Evolutionary conservation across 2,888 invertebrate genomes (phyloP).

Genomic region (Limnephilus auricula): DNA sequence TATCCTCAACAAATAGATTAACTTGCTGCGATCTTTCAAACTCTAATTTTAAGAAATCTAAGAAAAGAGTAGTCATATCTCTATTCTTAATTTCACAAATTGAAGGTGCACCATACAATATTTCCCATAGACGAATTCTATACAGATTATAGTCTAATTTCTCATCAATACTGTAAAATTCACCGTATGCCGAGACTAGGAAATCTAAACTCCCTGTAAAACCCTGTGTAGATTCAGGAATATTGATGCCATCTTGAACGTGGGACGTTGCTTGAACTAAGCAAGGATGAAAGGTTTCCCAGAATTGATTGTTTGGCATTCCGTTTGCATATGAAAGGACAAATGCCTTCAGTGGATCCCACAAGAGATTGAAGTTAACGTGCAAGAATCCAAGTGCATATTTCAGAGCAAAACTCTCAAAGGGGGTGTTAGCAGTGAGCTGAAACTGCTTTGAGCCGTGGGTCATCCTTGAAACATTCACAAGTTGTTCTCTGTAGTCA

Average conservation of each 20-base stretch:
- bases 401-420: constrained; percentile 82
- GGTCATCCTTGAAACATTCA: constrained; percentile 85
- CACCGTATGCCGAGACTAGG: constrained; percentile 71
- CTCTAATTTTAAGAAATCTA: constrained; percentile 86
- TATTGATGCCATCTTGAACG: constrained; percentile 72
- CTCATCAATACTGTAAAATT: constrained; percentile 74
- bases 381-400: constrained; percentile 90
- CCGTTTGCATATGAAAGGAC: constrained; percentile 86
- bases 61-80: constrained; percentile 87
- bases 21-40: constrained; percentile 72
- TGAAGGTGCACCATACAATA: constrained; percentile 84
- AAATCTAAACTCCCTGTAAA: constrained; percentile 70
- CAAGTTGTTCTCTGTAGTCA: constrained; percentile 88
- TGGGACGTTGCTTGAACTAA: constrained; percentile 77
- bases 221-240: constrained; percentile 72
- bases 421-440: constrained; percentile 78
- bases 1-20: constrained; percentile 70
- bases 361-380: constrained; percentile 91
- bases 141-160: constrained; percentile 87
- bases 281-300: constrained; percentile 82
- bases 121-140: constrained; percentile 88
- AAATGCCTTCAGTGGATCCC: constrained; percentile 89
- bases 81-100: constrained; percentile 89
- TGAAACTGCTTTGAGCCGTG: constrained; percentile 80
- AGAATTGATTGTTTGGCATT: constrained; percentile 81